Conservation (phyloP, 2,888 invertebrate genomes). For the Pristionchus arcanus region DNA sequence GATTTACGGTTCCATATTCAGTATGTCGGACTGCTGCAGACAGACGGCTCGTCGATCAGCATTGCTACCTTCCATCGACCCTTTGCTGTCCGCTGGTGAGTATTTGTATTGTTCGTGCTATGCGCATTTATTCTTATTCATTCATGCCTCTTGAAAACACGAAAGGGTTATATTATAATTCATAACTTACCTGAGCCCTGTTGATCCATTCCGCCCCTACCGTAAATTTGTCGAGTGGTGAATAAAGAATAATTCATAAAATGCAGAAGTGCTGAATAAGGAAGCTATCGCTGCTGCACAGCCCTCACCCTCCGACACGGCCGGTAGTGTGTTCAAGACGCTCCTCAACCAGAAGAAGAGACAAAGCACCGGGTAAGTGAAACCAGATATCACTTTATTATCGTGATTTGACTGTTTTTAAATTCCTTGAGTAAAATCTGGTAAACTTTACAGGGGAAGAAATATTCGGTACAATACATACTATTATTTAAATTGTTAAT, state of each 20-base stretch:
- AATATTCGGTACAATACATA: too few relatives aligned
- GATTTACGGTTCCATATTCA: background rate
- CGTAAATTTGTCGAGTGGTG: too few relatives aligned
- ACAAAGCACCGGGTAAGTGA: background rate
- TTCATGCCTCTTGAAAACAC: too few relatives aligned
- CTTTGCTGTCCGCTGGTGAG: constrained; percentile 4
- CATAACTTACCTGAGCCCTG: too few relatives aligned
- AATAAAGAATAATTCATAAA: too few relatives aligned
- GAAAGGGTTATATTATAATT: too few relatives aligned
- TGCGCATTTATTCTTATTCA: too few relatives aligned
- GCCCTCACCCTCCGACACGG: constrained; percentile 13
- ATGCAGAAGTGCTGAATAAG: constrained; percentile 41
- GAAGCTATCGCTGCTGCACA: constrained; percentile 29
- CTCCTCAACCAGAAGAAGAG: constrained; percentile 49
- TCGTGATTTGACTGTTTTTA: background rate
- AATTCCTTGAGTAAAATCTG: too few relatives aligned
- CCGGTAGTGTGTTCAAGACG: constrained; percentile 17
- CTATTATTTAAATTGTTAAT: background rate
- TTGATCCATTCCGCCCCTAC: too few relatives aligned
- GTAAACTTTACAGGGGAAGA: too few relatives aligned
- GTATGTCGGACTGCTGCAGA: constrained; percentile 21
- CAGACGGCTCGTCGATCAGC: background rate
- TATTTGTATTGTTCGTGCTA: background rate
- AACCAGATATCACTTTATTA: background rate
- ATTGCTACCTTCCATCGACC: constrained; percentile 20